Conservation (phyloP, 2,797 vertebrate species). For the Pipistrellus kuhlii region DNA sequence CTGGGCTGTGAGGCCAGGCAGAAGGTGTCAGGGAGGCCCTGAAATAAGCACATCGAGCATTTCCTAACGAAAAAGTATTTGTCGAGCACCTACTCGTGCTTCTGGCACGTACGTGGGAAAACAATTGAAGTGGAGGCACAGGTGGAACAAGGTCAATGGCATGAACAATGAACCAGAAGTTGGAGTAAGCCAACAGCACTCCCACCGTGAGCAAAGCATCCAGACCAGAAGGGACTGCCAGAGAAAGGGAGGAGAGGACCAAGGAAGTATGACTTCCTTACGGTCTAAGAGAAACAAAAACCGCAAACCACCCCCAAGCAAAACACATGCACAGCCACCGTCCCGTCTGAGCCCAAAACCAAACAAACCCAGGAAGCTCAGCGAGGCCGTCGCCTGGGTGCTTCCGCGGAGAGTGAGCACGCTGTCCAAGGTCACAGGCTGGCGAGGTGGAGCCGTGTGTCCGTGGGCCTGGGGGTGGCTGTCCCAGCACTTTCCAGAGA, state of each 20-base stretch:
- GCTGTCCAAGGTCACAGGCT: background rate
- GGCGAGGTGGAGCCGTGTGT: accelerated
- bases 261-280: background rate
- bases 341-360: background rate
- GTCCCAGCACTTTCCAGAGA: background rate
- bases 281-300: background rate
- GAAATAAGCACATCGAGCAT: background rate
- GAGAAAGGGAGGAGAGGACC: background rate
- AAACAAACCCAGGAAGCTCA: background rate
- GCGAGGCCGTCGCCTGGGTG: accelerated
- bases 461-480: accelerated
- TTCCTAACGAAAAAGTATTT: background rate
- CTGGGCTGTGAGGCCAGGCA: background rate
- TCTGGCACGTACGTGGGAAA: background rate
- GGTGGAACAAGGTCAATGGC: background rate
- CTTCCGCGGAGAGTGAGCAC: background rate
- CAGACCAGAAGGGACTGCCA: background rate
- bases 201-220: background rate
- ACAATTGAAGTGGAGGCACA: background rate
- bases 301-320: background rate
- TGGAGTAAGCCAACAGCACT: background rate
- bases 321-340: background rate
- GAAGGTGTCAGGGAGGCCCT: background rate
- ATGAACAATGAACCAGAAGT: background rate
- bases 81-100: background rate